Conservation (phyloP, 2,113 vertebrate genomes). For the Capra hircus region DNA sequence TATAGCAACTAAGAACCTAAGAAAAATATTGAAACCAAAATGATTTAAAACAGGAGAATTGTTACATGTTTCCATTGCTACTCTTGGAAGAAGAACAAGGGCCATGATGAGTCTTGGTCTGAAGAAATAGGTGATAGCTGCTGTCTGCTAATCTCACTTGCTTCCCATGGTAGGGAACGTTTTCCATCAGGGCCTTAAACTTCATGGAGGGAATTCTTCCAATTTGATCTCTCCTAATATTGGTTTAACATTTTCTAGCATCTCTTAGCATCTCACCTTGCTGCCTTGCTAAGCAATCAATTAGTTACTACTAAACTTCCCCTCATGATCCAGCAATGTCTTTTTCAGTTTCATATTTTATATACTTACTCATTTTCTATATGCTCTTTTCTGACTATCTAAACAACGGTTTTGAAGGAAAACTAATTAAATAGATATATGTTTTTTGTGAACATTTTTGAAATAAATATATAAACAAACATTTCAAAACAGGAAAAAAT, state of each 20-base stretch:
- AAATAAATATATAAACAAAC: neutral
- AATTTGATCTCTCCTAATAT: neutral
- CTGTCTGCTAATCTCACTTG: neutral
- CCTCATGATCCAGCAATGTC: neutral
- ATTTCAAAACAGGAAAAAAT: neutral
- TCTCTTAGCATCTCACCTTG: neutral
- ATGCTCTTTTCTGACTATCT: neutral
- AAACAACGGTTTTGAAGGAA: neutral
- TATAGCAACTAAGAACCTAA: neutral
- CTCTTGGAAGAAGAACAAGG: neutral
- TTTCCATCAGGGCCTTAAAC: neutral
- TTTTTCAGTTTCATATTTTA: neutral
- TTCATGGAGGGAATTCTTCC: neutral
- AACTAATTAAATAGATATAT: neutral
- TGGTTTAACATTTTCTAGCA: neutral
- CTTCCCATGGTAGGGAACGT: neutral
- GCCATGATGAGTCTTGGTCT: neutral
- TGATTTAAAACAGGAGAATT: neutral
- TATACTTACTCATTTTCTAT: neutral
- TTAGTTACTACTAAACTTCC: neutral
- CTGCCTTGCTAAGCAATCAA: neutral
- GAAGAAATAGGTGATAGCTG: neutral
- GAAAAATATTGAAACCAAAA: slow-evolving; percentile 2
- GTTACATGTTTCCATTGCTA: neutral
- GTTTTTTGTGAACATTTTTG: neutral